Base-by-base conservation (phyloP, 2,113 vertebrate genomes). In the Syngnathus typhle region DNA sequence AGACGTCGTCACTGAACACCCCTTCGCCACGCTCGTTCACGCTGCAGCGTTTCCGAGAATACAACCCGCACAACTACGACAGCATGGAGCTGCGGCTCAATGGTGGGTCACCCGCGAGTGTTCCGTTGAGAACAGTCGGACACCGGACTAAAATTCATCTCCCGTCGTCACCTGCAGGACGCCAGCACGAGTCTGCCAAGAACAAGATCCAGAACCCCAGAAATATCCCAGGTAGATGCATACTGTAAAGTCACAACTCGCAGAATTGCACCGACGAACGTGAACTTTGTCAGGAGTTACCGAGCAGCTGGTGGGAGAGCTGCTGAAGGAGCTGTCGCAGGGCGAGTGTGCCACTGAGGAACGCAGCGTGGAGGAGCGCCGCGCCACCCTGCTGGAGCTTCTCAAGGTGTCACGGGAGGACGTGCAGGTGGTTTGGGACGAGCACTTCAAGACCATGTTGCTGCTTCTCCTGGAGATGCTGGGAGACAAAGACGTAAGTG, bases 371-470 rank as follows among this genome's bases (percentile, higher is more conserved):
- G 96, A 98, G 82, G 95, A 98, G 86, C 91, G 94, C 16, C 93
- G 95, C 55, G 88, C 87, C 21, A 94, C 94, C 46, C 90, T 98
- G 13, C 92, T 94, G 18, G 96, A 98, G 83, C 92, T 98, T 55
- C 91, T 95, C 85, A 96, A 95, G 79, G 89, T 95, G 72, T 94
- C 93, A 64, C 91, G 94, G 18, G 96, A 96, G 73, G 94, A 96
- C 72, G 88, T 92, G 39, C 89, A 92, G 2, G 86, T 88, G 74
- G 92, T 95, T 65, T 98, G 96, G 96, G 95, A 98, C 72, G 96
- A 98, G 39, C 96, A 98, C 84, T 98, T 98, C 90, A 98, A 98
- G 90, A 98, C 94, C 75, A 93, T 95, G 86, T 76, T 98, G 41
- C 93, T 98, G 65, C 79, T 98, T 67, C 89, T 98, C 71, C 92